Percentiles rank a stretch among this genome's conserved stretches.
Conservation (phyloP, 2,113 vertebrate genomes). For the Nyctereutes procyonoides region DNA sequence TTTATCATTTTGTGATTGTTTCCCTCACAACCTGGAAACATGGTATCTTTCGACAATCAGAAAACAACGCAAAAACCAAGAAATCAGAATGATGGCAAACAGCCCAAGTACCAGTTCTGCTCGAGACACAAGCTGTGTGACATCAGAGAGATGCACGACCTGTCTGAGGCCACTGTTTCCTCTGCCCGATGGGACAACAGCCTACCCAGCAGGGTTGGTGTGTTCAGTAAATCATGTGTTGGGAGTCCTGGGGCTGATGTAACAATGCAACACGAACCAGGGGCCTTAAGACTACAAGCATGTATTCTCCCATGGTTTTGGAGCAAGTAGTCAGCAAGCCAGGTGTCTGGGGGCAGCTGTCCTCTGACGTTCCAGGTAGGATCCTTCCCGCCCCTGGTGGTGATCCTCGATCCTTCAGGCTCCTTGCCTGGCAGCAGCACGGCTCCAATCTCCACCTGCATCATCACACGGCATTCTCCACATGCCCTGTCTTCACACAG, state of each 20-base stretch:
- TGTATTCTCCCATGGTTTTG: fast-evolving
- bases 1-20: neutral
- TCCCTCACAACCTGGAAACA: neutral
- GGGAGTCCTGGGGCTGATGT: neutral
- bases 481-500: fast-evolving
- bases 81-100: neutral
- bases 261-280: fast-evolving
- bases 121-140: neutral
- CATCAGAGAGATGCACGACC: neutral
- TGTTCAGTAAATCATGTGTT: too few species aligned
- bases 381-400: fast-evolving
- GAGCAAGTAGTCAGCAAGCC: neutral
- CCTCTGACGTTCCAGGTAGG: neutral
- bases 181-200: fast-evolving
- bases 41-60: neutral
- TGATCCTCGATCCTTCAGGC: fast-evolving
- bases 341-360: neutral
- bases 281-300: neutral
- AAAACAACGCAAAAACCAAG: neutral
- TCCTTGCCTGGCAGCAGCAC: fast-evolving
- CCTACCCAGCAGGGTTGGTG: fast-evolving
- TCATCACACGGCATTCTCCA: fast-evolving
- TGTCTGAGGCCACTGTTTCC: neutral
- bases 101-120: neutral
- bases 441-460: neutral